phyloP scores from a whole-genome alignment of 2,888 invertebrate genomes.

The Nomada hirtipes region DNA sequence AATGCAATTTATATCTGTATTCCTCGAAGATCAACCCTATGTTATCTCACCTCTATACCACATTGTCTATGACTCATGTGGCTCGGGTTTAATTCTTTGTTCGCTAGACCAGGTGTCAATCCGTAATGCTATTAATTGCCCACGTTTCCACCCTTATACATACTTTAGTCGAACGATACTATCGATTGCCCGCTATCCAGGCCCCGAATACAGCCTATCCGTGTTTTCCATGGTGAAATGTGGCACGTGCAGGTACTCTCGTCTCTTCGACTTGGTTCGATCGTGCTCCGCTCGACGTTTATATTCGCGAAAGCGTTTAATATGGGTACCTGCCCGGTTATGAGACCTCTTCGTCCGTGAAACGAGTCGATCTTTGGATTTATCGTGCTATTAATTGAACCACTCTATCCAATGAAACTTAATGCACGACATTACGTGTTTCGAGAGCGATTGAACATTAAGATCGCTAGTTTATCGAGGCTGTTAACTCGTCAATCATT shows the following conservation, averaged over 20 bases:
- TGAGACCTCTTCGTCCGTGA: conserved; percentile 7
- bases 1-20: too few relatives aligned
- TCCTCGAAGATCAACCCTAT: too few relatives aligned
- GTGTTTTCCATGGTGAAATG: conserved; percentile 38
- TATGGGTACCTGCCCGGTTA: conserved; percentile 13
- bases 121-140: conserved; percentile 81
- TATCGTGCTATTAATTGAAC: conserved; percentile 43
- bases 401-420: conserved; percentile 22
- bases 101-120: conserved; percentile 74
- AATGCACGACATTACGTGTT: conserved; percentile 14
- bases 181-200: conserved; percentile 51
- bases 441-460: conserved; percentile 35
- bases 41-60: neutral
- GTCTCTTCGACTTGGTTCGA: neutral
- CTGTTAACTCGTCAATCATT: conserved; percentile 17
- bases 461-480: conserved; percentile 37
- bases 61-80: neutral
- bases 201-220: conserved; percentile 41
- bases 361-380: conserved; percentile 24
- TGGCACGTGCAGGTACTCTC: conserved; percentile 43
- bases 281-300: conserved; percentile 1
- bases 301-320: conserved; percentile 10
- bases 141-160: conserved; percentile 77
- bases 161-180: conserved; percentile 67
- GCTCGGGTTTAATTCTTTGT: conserved; percentile 70